Evolutionary conservation across 1,140 invertebrate genomes (phyloP), one percentile per base, ranked within the genome.

Genomic region (Cotesia vestalis): DNA sequence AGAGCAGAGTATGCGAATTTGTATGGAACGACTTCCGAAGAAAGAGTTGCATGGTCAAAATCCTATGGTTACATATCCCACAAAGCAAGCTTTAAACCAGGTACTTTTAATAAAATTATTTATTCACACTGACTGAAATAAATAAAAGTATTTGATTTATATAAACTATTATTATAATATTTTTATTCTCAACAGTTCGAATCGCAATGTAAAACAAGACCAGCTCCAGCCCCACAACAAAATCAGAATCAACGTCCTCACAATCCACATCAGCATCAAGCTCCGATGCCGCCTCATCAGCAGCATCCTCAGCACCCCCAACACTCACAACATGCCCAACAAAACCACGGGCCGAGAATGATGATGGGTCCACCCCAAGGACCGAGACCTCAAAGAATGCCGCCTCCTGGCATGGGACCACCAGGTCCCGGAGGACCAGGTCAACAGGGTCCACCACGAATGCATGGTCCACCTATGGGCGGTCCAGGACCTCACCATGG

Each of bases 11-110:
- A 91, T 96, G 78, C 90, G 96, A 72, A 89, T 93, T 71, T 94
- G 97, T 55, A 91, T 99, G 90, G 98, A 99, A 68, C 92, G 95
- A 75, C 88, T 99, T 53, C 92, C 95, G 0, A 97, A 97, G 83
- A 97, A 96, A 82, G 96, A 98, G 80, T 88, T 99, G 11, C 96
- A 99, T 85, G 97, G 97, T 35, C 97, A 99, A 83, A 92, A 91
- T 79, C 96, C 96, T 1, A 92, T 96, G 66, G 97, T 99, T 46
- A 98, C 97, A 17, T 93, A 94, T 82, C 97, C 96, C 51, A 99
- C 94, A 69, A 98, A 98, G 88, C 94, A 97, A 85, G 94, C 95
- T 71, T 88, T 95, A 4, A 88, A 84, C 78, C 88, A 89, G 78
- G 88, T 88, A 76, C 27, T 27, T 1, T 27, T 27, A 2, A 68